phyloP scores from a whole-genome alignment of 2,888 invertebrate genomes.

The Cancer borealis region DNA sequence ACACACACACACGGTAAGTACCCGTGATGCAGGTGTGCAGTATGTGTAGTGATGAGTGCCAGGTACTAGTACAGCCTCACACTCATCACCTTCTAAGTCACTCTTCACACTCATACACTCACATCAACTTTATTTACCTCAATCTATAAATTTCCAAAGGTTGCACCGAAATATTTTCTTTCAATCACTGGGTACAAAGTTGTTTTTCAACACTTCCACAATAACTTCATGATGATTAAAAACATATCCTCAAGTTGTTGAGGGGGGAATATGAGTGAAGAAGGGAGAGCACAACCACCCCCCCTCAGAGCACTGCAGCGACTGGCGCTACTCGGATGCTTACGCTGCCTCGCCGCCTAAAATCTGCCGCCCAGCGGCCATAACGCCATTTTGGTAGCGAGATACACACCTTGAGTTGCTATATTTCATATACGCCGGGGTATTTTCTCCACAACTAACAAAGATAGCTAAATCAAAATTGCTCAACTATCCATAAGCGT shows the following conservation, averaged over 20 bases:
- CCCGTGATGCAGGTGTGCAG: too few relatives aligned
- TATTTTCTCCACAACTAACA: neutral
- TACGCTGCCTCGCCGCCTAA: neutral
- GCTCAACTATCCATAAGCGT: neutral
- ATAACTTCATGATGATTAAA: conserved; percentile 50
- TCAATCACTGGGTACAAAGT: neutral
- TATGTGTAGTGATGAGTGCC: too few relatives aligned
- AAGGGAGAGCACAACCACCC: conserved; percentile 31
- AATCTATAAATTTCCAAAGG: neutral
- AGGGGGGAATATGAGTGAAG: neutral
- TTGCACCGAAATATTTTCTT: conserved; percentile 30
- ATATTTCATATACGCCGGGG: neutral
- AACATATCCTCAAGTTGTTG: conserved; percentile 26
- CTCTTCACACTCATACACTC: neutral
- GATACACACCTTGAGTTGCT: neutral
- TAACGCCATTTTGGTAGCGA: conserved; percentile 51
- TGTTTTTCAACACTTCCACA: neutral
- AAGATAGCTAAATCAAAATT: neutral
- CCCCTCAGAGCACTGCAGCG: conserved; percentile 45
- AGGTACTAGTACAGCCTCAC: neutral
- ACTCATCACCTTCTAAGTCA: neutral
- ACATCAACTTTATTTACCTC: conserved; percentile 30
- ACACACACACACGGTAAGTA: too few relatives aligned
- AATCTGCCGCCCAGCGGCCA: conserved; percentile 51
- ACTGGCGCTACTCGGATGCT: neutral